Conservation (phyloP, 2,888 invertebrate species). For the Sycophila texana region DNA sequence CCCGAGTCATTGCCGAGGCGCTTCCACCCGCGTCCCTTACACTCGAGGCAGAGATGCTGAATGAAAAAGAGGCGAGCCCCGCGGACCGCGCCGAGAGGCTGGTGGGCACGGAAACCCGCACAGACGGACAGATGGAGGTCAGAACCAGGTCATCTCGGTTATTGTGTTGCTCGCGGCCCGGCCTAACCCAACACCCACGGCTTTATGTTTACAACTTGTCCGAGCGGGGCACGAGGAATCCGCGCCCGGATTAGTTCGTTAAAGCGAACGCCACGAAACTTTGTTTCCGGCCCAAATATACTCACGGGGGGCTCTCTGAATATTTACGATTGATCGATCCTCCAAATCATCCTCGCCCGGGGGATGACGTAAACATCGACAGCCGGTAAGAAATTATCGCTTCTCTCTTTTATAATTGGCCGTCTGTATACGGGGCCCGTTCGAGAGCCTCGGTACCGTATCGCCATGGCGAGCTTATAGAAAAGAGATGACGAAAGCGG, state of each 20-base stretch:
- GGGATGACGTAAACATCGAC: too few species aligned
- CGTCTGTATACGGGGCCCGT: too few species aligned
- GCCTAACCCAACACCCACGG: constrained; percentile 64
- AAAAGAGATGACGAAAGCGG: too few species aligned
- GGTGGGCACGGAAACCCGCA: not conserved
- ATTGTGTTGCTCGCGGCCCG: not conserved
- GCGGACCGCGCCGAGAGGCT: too few species aligned
- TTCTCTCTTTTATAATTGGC: not conserved
- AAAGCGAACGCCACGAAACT: not conserved
- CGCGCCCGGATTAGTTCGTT: constrained; percentile 26
- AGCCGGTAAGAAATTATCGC: too few species aligned
- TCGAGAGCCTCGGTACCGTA: too few species aligned
- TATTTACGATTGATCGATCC: not conserved
- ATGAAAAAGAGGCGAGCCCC: constrained; percentile 23
- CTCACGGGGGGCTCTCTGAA: constrained; percentile 1
- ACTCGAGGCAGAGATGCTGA: not conserved
- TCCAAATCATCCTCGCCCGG: not conserved
- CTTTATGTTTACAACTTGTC: constrained; percentile 71
- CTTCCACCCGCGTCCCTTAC: not conserved
- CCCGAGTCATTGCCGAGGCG: constrained; percentile 21
- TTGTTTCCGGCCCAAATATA: constrained; percentile 17
- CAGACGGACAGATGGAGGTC: constrained; percentile 33
- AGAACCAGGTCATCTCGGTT: constrained; percentile 9
- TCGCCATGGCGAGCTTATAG: too few species aligned
- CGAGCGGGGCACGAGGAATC: constrained; percentile 66